These are phyloP conservation scores for Eulemur rufifrons DNA, from an alignment of 2,113 vertebrate species.

Conservation along the genomic window DNA sequence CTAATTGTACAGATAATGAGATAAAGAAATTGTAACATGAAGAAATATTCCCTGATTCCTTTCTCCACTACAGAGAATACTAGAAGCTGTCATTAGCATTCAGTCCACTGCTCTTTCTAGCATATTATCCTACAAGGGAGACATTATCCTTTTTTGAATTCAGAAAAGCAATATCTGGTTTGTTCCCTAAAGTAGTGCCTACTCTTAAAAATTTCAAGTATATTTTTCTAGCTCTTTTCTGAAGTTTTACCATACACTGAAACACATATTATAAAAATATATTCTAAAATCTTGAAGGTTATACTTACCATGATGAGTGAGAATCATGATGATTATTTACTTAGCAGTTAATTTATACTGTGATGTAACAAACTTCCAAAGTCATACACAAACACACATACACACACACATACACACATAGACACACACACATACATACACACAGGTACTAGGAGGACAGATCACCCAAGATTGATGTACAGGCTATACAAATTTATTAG, in stretches of 20 bases:
- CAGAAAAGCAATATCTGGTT: neutral
- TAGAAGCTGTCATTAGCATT: neutral
- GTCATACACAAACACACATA: neutral
- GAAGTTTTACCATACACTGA: neutral
- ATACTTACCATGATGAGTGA: neutral
- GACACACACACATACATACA: neutral
- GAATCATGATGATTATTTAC: neutral
- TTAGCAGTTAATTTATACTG: neutral
- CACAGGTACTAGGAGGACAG: neutral
- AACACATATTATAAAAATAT: neutral
- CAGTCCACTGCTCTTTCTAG: neutral
- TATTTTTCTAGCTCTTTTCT: neutral
- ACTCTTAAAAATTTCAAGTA: neutral
- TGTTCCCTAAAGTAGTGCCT: neutral
- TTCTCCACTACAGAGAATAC: neutral
- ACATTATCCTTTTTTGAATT: neutral
- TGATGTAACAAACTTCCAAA: neutral
- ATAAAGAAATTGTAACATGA: neutral
- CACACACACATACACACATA: neutral
- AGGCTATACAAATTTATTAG: neutral
- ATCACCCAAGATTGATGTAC: neutral
- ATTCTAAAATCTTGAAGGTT: neutral
- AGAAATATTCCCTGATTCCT: neutral
- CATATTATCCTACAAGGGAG: neutral
- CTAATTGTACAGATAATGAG: constrained; percentile 16